A percentile compares a stretch with the other conserved stretches of the same genome.
phyloP scores from a whole-genome alignment of 30 jellyfish, hydroid and myxozoan genomes.

The Aurelia aurita complex sp. Pacific region DNA sequence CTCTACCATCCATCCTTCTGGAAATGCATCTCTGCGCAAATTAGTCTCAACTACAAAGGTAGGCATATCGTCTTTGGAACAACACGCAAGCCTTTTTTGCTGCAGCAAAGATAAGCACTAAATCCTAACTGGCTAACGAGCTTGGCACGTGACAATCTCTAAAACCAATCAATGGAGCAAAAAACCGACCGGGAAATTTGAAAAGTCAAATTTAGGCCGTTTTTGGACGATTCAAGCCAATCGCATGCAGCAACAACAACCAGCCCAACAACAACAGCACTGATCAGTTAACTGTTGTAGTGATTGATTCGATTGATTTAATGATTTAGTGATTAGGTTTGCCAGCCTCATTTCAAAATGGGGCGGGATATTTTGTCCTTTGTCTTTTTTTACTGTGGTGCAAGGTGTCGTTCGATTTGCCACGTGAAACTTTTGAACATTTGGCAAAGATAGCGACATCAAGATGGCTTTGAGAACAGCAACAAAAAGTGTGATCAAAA shows the following conservation, averaged over 20 bases:
- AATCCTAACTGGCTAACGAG: too few relatives aligned
- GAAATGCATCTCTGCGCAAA: constrained; percentile 15
- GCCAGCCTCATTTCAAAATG: neutral
- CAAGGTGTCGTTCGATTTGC: neutral
- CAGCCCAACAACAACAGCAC: too few relatives aligned
- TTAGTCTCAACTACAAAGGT: constrained; percentile 37
- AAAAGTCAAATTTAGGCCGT: too few relatives aligned
- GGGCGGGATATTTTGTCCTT: neutral
- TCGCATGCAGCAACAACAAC: too few relatives aligned
- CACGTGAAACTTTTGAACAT: neutral
- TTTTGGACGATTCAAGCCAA: too few relatives aligned
- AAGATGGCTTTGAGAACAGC: constrained; percentile 32
- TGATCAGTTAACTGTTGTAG: too few relatives aligned
- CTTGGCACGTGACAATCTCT: too few relatives aligned
- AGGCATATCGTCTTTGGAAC: constrained; percentile 26
- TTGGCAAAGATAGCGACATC: neutral
- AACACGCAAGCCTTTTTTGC: too few relatives aligned
- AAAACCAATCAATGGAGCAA: too few relatives aligned
- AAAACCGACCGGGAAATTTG: too few relatives aligned
- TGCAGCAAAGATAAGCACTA: too few relatives aligned
- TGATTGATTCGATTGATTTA: neutral
- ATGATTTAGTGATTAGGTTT: neutral
- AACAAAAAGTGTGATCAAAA: neutral
- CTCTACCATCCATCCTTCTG: constrained; percentile 45
- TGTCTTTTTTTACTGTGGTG: neutral